A percentile compares a stretch with the other conserved stretches of the same genome.
Evolutionary conservation across 2,113 vertebrate species (phyloP).

Genomic region (Proterorhinus semilunaris): DNA sequence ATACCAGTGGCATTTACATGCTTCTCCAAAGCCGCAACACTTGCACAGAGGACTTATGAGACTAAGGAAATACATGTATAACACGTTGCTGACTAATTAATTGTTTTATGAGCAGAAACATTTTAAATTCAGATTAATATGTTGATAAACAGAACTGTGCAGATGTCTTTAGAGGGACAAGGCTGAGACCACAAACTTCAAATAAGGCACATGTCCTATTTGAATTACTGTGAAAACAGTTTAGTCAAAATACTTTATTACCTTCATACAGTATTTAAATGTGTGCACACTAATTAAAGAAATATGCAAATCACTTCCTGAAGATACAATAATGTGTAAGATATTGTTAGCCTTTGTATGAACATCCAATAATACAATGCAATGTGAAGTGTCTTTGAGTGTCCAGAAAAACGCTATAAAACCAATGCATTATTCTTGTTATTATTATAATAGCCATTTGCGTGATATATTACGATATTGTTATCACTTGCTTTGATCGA

Average conservation of each 20-base stretch:
- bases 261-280: background rate
- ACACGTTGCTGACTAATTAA: constrained; percentile 20
- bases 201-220: background rate
- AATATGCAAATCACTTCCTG: background rate
- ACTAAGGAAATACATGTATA: constrained; percentile 14
- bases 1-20: constrained; percentile 66
- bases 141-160: too few species aligned
- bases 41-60: constrained; percentile 4
- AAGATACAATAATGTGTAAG: background rate
- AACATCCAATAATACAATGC: too few species aligned
- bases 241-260: background rate
- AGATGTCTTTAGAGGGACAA: background rate
- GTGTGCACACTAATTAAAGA: background rate
- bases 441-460: too few species aligned
- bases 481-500: background rate
- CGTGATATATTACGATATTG: too few species aligned
- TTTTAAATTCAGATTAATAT: background rate
- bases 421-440: too few species aligned
- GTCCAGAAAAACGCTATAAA: too few species aligned
- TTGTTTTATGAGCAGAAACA: constrained; percentile 13
- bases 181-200: background rate
- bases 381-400: too few species aligned
- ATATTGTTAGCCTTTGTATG: background rate
- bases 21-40: constrained; percentile 49
- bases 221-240: background rate